Conservation (phyloP, 2,888 invertebrate species). For the Lamproptera curius region DNA sequence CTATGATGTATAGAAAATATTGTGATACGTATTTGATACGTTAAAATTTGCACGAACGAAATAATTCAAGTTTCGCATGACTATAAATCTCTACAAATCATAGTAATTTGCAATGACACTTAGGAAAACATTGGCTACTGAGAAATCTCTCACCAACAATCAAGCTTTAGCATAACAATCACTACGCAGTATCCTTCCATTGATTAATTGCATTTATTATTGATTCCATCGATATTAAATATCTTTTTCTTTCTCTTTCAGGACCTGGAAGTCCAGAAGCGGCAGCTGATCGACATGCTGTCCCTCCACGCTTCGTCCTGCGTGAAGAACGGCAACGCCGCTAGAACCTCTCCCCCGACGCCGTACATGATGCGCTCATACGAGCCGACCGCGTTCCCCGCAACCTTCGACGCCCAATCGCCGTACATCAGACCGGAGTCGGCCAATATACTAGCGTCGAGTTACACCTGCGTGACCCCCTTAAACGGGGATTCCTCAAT, state of each 20-base stretch:
- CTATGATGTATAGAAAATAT: no score
- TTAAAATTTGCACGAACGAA: no score
- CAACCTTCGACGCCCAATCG: slow-evolving; percentile 62
- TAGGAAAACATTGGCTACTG: no score
- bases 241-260: slow-evolving; percentile 71
- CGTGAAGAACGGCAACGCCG: slow-evolving; percentile 70
- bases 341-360: slow-evolving; percentile 59
- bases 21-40: no score
- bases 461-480: slow-evolving; percentile 65
- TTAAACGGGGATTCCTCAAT: slow-evolving; percentile 60
- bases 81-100: no score
- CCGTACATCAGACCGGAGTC: slow-evolving; percentile 74
- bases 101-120: no score
- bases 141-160: no score
- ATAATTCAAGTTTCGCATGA: no score
- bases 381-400: slow-evolving; percentile 68
- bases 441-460: slow-evolving; percentile 70
- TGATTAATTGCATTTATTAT: no score
- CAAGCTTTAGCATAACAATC: no score
- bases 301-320: slow-evolving; percentile 86
- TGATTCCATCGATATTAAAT: no score
- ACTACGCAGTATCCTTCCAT: no score
- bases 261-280: slow-evolving; percentile 87
- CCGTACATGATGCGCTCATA: slow-evolving; percentile 65
- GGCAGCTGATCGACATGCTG: slow-evolving; percentile 88